phyloP scores from a whole-genome alignment of 1,140 invertebrate species.

The Sesamia nonagrioides region DNA sequence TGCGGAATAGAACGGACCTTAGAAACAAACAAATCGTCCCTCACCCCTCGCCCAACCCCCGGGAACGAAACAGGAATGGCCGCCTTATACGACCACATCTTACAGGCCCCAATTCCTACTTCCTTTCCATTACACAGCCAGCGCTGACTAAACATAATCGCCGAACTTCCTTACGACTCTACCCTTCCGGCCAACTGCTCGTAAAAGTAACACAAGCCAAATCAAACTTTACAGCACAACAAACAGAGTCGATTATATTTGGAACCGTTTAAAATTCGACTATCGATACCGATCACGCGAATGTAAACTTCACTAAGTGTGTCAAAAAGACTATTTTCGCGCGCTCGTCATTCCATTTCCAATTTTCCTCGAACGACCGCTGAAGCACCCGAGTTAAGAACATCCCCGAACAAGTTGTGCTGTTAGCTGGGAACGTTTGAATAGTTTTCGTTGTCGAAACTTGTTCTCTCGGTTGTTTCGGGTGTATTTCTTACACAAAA shows the following conservation, averaged over 20 bases:
- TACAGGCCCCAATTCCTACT: conserved; percentile 86
- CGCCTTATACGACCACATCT: conserved; percentile 86
- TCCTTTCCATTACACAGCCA: conserved; percentile 86
- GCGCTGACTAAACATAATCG: conserved; percentile 87
- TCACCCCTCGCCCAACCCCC: conserved; percentile 52
- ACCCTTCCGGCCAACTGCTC: conserved; percentile 83
- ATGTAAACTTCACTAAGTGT: conserved; percentile 53
- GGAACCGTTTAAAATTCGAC: conserved; percentile 56
- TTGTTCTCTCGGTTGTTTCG: conserved; percentile 79
- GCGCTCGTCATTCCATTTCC: conserved; percentile 66
- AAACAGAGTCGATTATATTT: conserved; percentile 50
- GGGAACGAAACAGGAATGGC: conserved; percentile 73
- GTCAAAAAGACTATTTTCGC: conserved; percentile 61
- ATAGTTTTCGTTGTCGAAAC: conserved; percentile 82
- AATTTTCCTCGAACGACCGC: conserved; percentile 83
- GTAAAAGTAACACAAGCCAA: conserved; percentile 51
- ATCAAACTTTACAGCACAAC: conserved; percentile 50
- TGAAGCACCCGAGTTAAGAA: conserved; percentile 85
- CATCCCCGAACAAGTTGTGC: conserved; percentile 82
- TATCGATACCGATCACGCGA: conserved; percentile 51
- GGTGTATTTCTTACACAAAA: conserved; percentile 84
- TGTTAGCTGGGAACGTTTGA: conserved; percentile 81
- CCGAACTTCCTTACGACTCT: conserved; percentile 86
- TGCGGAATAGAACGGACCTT: conserved; percentile 77
- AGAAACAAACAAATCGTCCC: conserved; percentile 84